A percentile compares a stretch with the other conserved stretches of the same genome.
These are phyloP conservation scores for Psephotus haematonotus DNA, from an alignment of 2,113 vertebrate genomes.

Conservation along the genomic window DNA sequence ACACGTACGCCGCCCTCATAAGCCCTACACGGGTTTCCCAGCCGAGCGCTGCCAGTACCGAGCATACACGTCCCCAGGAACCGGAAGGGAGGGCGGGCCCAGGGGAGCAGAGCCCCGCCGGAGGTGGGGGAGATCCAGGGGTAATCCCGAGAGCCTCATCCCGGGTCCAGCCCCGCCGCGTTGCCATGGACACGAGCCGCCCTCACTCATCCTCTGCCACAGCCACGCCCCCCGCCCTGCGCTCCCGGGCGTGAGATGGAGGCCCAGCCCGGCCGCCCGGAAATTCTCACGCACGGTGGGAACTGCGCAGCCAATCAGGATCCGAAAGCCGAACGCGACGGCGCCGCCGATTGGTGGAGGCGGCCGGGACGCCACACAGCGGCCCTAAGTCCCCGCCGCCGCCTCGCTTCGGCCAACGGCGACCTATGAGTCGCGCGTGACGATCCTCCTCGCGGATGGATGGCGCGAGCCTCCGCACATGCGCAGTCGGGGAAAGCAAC, in stretches of 20 bases:
- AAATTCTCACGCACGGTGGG: fast-evolving
- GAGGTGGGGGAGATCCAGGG: too few species aligned
- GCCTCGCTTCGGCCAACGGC: background rate
- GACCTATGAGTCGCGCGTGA: background rate
- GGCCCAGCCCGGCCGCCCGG: fast-evolving
- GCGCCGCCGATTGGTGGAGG: background rate
- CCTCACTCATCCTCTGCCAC: background rate
- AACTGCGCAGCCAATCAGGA: background rate
- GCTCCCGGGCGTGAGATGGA: background rate
- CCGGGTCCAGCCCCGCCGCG: background rate
- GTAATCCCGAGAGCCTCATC: background rate
- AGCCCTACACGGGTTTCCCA: fast-evolving
- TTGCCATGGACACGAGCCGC: background rate
- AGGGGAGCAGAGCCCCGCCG: fast-evolving
- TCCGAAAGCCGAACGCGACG: background rate
- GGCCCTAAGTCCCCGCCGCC: fast-evolving
- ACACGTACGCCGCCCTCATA: too few species aligned
- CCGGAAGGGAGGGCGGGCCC: background rate
- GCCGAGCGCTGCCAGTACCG: too few species aligned
- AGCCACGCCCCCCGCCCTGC: background rate
- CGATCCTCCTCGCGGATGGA: background rate
- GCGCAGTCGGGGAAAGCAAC: fast-evolving
- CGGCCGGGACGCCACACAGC: fast-evolving
- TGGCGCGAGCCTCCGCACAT: too few species aligned
- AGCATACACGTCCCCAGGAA: background rate